These are phyloP conservation scores for Murina feae DNA, from an alignment of 2,113 vertebrate genomes.

Conservation along the genomic window DNA sequence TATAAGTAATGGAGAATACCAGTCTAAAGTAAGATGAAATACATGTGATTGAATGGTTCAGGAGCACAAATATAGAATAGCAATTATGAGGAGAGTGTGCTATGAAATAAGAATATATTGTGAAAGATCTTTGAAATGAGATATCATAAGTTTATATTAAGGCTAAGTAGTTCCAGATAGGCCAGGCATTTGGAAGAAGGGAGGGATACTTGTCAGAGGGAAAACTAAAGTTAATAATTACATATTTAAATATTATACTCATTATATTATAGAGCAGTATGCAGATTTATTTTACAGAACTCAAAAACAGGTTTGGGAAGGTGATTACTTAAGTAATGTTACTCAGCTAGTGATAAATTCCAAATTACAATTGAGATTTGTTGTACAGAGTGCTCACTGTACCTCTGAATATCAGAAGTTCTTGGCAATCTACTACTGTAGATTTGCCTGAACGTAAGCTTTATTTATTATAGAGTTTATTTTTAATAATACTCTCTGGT, in stretches of 20 bases:
- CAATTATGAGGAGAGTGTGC: neutral
- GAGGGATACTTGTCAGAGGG: neutral
- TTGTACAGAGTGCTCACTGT: neutral
- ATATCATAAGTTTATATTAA: neutral
- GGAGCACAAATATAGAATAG: neutral
- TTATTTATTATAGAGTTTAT: constrained; percentile 33
- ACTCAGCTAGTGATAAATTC: neutral
- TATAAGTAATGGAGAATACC: neutral
- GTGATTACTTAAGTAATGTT: neutral
- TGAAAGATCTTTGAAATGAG: neutral
- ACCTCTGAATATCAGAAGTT: constrained; percentile 7
- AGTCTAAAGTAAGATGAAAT: neutral
- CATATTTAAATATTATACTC: neutral
- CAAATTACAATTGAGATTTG: constrained; percentile 13
- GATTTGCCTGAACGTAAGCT: constrained; percentile 31
- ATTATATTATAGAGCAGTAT: neutral
- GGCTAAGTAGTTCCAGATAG: neutral
- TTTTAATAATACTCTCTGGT: constrained; percentile 26
- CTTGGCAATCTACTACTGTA: constrained; percentile 20
- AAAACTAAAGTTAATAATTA: neutral
- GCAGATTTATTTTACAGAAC: neutral
- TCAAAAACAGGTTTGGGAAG: neutral
- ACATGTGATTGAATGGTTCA: neutral
- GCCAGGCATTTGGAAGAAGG: neutral
- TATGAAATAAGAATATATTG: neutral